phyloP scores from a whole-genome alignment of 2,113 vertebrate species.

The Numida meleagris region DNA sequence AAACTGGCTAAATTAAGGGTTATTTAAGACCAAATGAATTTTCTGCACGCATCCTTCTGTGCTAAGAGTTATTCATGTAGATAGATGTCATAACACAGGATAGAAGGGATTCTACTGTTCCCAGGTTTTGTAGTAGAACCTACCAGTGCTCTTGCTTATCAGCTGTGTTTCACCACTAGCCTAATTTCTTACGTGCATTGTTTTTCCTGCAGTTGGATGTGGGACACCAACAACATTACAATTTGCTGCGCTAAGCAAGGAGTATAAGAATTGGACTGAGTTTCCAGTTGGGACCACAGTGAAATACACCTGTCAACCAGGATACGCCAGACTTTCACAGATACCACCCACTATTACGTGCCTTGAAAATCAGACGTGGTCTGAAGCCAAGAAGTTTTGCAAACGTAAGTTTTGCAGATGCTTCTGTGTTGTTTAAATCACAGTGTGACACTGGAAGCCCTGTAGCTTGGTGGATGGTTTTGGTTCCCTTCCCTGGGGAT shows the following conservation, averaged over 20 bases:
- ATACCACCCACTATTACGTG: conserved; percentile 13
- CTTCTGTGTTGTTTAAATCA: not conserved
- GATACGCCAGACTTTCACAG: not conserved
- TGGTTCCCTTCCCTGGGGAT: accelerated
- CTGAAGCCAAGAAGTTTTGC: conserved; percentile 48
- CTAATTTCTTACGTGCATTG: not conserved
- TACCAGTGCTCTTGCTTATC: not conserved
- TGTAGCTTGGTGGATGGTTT: not conserved
- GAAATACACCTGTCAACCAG: conserved; percentile 59
- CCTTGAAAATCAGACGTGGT: conserved; percentile 43
- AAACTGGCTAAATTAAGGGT: not conserved
- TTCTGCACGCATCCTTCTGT: not conserved
- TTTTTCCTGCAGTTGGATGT: conserved; percentile 49
- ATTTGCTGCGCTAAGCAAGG: conserved; percentile 51
- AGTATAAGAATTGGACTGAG: not conserved
- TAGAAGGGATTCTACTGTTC: not conserved
- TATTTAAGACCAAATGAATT: not conserved
- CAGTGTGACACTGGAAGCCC: accelerated
- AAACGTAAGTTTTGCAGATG: conserved; percentile 16
- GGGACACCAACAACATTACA: not conserved
- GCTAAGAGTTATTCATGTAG: not conserved
- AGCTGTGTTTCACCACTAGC: not conserved
- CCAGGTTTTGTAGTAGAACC: not conserved
- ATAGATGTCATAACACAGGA: not conserved
- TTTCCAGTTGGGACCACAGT: conserved; percentile 51